Conservation (phyloP, 2,888 invertebrate species). For the Meganola albula region DNA sequence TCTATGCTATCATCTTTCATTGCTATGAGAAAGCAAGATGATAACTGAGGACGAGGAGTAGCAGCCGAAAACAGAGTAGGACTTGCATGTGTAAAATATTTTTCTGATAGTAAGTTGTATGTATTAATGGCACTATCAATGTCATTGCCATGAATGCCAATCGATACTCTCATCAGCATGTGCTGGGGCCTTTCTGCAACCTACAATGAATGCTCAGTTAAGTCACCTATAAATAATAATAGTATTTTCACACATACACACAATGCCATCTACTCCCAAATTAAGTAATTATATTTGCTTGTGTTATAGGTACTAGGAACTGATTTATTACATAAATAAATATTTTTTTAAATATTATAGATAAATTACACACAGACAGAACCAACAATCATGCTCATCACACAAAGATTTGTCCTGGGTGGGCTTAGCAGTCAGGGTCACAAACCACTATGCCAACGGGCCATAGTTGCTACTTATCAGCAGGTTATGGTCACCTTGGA, state of each 20-base stretch:
- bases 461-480: too few relatives aligned
- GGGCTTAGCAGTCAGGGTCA: too few relatives aligned
- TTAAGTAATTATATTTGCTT: neutral
- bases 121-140: slow-evolving; percentile 96
- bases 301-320: neutral
- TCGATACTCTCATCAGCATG: slow-evolving; percentile 98
- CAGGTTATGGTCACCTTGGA: too few relatives aligned
- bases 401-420: too few relatives aligned
- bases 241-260: too few relatives aligned
- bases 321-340: neutral
- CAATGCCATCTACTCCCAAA: too few relatives aligned
- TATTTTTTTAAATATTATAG: too few relatives aligned
- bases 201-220: slow-evolving; percentile 44
- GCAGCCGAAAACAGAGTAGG: slow-evolving; percentile 98
- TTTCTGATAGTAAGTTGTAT: slow-evolving; percentile 95
- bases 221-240: too few relatives aligned
- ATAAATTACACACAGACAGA: too few relatives aligned
- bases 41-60: slow-evolving; percentile 93
- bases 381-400: too few relatives aligned
- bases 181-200: slow-evolving; percentile 98
- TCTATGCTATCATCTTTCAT: slow-evolving; percentile 97
- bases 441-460: too few relatives aligned
- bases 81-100: slow-evolving; percentile 98
- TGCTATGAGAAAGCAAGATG: slow-evolving; percentile 96
- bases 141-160: slow-evolving; percentile 97